Percentiles rank a stretch among this genome's conserved stretches.
These are phyloP conservation scores for Calameuta pallipes DNA, from an alignment of 2,888 invertebrate genomes.

Conservation along the genomic window DNA sequence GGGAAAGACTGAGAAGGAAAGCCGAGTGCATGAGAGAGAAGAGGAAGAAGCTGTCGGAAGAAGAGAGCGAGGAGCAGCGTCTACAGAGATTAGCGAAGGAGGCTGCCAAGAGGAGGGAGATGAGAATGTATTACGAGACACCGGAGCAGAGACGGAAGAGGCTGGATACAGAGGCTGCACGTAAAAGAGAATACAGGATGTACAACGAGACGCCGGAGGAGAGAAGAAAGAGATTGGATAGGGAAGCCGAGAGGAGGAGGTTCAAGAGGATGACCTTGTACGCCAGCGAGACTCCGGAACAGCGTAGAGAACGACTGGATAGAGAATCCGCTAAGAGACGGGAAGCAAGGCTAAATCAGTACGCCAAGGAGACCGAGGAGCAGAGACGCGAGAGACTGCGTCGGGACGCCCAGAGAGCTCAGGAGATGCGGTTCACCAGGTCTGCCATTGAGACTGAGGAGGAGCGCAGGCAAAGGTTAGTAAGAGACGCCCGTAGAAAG, in stretches of 20 bases:
- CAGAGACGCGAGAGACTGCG: slow-evolving; percentile 49
- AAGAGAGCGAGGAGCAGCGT: slow-evolving; percentile 45
- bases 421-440: slow-evolving; percentile 56
- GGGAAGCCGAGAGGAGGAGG: slow-evolving; percentile 53
- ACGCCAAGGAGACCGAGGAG: slow-evolving; percentile 53
- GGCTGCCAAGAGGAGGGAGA: slow-evolving; percentile 49
- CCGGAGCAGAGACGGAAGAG: slow-evolving; percentile 54
- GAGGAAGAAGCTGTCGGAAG: slow-evolving; percentile 45
- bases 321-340: slow-evolving; percentile 51
- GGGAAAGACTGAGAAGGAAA: slow-evolving; percentile 42
- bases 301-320: slow-evolving; percentile 49
- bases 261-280: slow-evolving; percentile 51
- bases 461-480: slow-evolving; percentile 51
- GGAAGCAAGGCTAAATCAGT: slow-evolving; percentile 51
- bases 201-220: slow-evolving; percentile 55
- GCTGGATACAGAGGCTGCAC: slow-evolving; percentile 51
- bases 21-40: slow-evolving; percentile 52
- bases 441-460: slow-evolving; percentile 56
- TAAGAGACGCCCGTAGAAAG: slow-evolving; percentile 54
- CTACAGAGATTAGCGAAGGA: slow-evolving; percentile 44
- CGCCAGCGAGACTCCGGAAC: slow-evolving; percentile 51
- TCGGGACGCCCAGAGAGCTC: slow-evolving; percentile 52
- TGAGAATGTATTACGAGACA: slow-evolving; percentile 54
- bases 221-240: slow-evolving; percentile 49
- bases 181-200: slow-evolving; percentile 54